Base-by-base conservation (phyloP, 2,113 vertebrate species). In the Cyphomyrus discorhynchus region DNA sequence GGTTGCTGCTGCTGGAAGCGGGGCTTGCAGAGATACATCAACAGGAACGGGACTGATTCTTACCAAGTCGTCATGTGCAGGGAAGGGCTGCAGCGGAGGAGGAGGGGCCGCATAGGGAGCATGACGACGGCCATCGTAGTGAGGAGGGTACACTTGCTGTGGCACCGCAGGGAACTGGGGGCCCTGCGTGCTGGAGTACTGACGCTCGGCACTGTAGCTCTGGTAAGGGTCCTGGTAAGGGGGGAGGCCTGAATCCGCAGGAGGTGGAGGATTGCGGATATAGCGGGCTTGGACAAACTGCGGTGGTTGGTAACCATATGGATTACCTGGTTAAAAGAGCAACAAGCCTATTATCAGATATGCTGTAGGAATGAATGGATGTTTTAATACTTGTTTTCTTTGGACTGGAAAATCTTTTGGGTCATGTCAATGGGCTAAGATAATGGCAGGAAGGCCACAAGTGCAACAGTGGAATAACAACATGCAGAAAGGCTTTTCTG, bases 201-300 rank as follows among this genome's bases (percentile, higher is more conserved):
- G 94, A 1, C 98, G 97, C 47, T 99, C 98, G n/a, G 96, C 95
- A 88, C 97, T 97, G 0, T 98, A 96, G 62, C 94, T 92, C 5
- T 96, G 89, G 83, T 99, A 99, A 88, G 97, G 96, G 88, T 99
- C 98, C 91, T 97, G 95, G 93, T 98, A 99, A 19, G 96, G 94
- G 3, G 97, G 94, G 13, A 97, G 93, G 3, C 93, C 95, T 3
- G 97, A 93, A 35, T 99, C 98, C 94, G 94, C 91, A 85, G 96
- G 92, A 0, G 94, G 94, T 6, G 93, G 94, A n/a, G 94, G 94
- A 90, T 96, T 96, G 77, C 95, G 95, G 31, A 95, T 95, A 91
- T 98, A 99, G 89, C 97, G 97, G 39, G 97, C 93, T 7, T 91
- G 95, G 90, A 98, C 93, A 89, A 97, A 97, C 27, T 95, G 97